Base-by-base conservation (phyloP, 2,113 vertebrate species). In the Hemibagrus wyckioides region DNA sequence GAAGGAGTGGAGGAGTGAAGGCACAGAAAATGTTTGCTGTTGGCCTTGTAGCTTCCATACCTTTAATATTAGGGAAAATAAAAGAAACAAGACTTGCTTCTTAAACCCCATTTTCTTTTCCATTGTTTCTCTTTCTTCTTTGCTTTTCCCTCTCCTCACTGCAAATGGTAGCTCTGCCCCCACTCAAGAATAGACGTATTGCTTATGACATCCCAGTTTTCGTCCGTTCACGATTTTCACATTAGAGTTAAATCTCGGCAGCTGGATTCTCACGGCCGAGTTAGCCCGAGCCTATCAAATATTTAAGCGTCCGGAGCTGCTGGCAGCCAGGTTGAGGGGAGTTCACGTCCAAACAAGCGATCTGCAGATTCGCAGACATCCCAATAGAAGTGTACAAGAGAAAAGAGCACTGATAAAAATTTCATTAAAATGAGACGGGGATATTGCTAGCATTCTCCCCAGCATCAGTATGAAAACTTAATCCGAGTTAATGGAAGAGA, bases 401-500 rank as follows among this genome's bases (percentile, higher is more conserved):
- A 97, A 97, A 97, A 89, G 88, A 95, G 96, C 96, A 94, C 96
- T 99, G 96, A 98, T 99, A 98, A 99, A 99, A 99, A 96, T 99
- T 98, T 99, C 96, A 99, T 99, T 96, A 96, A 98, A 99, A 99
- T 97, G 97, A 99, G 97, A 97, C 94, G 94, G 97, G 97, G 98
- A 98, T 99, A 99, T 99, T 98, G 97, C 97, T 97, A 97, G 97
- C 97, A 97, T 98, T 97, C 97, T 98, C 97, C 95, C 94, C 95
- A 97, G 97, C 97, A 96, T 97, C 97, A 96, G 94, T 98, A 99
- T 99, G 97, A 99, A 99, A 99, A 98, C 97, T 99, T 99, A 99
- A 99, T 99, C 98, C 95, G 97, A 99, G 97, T 98, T 99, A 99
- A 99, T 99, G 98, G 98, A 99, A 99, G 97, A 97, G 98, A 98